Percentiles rank a stretch among this genome's conserved stretches.
Conservation (phyloP, 2,888 invertebrate genomes). For the Dermolepida albohirtum region DNA sequence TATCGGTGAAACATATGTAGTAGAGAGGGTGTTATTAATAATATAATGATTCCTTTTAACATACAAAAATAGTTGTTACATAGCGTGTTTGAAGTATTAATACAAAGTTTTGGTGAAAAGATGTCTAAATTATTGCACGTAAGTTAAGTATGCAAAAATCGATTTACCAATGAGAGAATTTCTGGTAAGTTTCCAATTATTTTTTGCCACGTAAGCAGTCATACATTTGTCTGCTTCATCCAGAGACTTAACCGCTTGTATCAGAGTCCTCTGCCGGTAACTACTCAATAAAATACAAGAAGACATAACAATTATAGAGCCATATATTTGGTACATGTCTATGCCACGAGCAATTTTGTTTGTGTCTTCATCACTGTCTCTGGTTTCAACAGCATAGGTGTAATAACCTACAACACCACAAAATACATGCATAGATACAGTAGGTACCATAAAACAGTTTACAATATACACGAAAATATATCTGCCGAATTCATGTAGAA, state of each 20-base stretch:
- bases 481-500: no score
- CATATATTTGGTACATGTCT: slow-evolving; percentile 46
- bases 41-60: no score
- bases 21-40: no score
- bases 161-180: slow-evolving; percentile 37
- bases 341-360: slow-evolving; percentile 44
- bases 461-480: no score
- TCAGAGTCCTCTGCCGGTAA: slow-evolving; percentile 40
- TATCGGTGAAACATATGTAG: no score
- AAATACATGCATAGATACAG: no score
- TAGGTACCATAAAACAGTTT: no score
- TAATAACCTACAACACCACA: slow-evolving; percentile 40
- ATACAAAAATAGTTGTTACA: no score
- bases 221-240: slow-evolving; percentile 37
- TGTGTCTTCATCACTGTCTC: slow-evolving; percentile 16
- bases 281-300: slow-evolving; percentile 37
- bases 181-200: slow-evolving; percentile 42
- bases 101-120: no score
- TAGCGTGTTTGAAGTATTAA: no score
- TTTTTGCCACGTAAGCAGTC: slow-evolving; percentile 14
- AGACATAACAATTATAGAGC: slow-evolving; percentile 42
- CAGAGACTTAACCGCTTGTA: slow-evolving; percentile 40
- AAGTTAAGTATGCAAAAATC: neutral
- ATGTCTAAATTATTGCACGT: no score
- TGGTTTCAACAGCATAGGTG: slow-evolving; percentile 38